Base-by-base conservation (phyloP, 1,140 invertebrate species). In the Solenopsis invicta region DNA sequence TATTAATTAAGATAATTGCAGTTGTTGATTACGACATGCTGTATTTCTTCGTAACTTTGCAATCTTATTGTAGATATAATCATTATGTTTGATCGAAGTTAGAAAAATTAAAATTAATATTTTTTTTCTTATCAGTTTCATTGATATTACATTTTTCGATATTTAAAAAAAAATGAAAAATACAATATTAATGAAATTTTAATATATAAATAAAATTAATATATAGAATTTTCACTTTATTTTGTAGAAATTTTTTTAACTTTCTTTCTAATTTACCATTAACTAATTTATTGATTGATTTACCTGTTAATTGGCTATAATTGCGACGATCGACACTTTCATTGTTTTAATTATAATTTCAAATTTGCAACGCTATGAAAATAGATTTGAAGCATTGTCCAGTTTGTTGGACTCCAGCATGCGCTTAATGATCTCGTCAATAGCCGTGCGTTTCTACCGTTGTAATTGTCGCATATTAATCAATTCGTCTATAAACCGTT, bases 401-500 rank as follows among this genome's bases (percentile, higher is more conserved):
- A 37, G 8, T 54, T 80, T 13, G 48, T 41, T 24, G 37, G 34
- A 69, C 50, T 45, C 54, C 4, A 34, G 12, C 4, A 13, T 29
- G 59, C 45, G 6, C 4, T 48, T 54, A 48, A 61, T 48, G 67
- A 59, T 48, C 24, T 45, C 54, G 24, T 41, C 4, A 59, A 13
- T 74, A 61, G 72, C 41, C 41, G 80, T 18, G 48, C 61, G 29
- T 37, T 80, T 80, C 77, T 69, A 54, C 52, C 66, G 67, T 75
- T 61, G 59, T 74, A 74, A 62, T 41, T 18, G 69, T 69, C 77
- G 77, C 24, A 24, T 21, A 74, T 82, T 82, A 62, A 84, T 84
- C 69, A 56, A 84, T 75, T 84, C 54, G 67, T 45, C 80, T 82
- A 34, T 48, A 74, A 72, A 82, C 34, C 54, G 54, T 84, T 16